Evolutionary conservation across 2,797 vertebrate genomes (phyloP), one percentile per base, ranked within the genome.

Genomic region (Alectoris magna): DNA sequence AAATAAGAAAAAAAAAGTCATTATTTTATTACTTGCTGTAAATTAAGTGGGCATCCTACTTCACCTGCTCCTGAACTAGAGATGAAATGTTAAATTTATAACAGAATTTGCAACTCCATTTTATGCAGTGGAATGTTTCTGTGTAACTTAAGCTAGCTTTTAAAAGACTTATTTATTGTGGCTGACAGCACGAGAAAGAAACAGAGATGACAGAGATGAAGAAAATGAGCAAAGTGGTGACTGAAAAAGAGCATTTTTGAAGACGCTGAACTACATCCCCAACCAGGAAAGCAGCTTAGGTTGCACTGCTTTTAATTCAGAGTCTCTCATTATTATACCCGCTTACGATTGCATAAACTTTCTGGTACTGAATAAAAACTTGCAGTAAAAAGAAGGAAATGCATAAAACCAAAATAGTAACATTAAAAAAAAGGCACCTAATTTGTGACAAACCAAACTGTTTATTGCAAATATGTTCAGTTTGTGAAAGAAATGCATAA

Each of bases 361-460:
- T 48, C 18, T 71, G 6, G 3, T 36, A 39, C 12, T 43, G 7
- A 77, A 74, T 34, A 22, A 69, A 76, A 6, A 26, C 10, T 41
- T 73, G n/a, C 1, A 41, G 11, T 14, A 38, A 19, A 44, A n/a
- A 62, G 72, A 24, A 59, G 4, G 0, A 14, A 66, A 55, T 41
- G 36, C 0, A 0, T 38, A 9, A 49, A 51, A 31, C 0, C 2
- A 53, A 26, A 86, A 77, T 80, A 63, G 2, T 29, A 38, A 31
- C 18, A 3, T 46, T 39, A 53, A 73, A 38, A 49, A 49, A 49
- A 74, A 38, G 12, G 5, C 6, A 39, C 21, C 14, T n/a, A 27
- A 43, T 51, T 46, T 13, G 16, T 39, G 16, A 31, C 6, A 76
- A 90, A 73, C 3, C 4, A 3, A 13, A 8, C n/a, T 70, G 4